Percentiles rank a stretch among this genome's conserved stretches.
Evolutionary conservation across 2,113 vertebrate genomes (phyloP).

Genomic region (Anhinga rufa): DNA sequence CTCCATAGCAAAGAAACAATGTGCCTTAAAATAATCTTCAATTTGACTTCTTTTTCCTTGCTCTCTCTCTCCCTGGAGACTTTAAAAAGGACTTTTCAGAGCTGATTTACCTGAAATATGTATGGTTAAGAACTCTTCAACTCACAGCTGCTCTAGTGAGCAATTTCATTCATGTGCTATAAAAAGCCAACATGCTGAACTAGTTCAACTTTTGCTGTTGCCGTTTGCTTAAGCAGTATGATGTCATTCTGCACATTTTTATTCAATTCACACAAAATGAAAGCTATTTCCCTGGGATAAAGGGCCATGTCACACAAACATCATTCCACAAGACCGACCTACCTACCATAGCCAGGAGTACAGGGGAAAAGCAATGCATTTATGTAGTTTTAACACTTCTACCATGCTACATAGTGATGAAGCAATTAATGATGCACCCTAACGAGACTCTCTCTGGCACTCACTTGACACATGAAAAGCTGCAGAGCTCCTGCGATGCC

Average conservation of each 20-base stretch:
- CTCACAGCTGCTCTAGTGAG: not conserved
- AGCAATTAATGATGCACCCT: not conserved
- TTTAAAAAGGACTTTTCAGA: not conserved
- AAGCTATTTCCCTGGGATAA: not conserved
- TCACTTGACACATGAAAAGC: not conserved
- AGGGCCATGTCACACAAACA: not conserved
- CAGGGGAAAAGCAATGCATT: rapidly evolving
- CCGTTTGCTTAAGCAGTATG: not conserved
- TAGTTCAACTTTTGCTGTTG: not conserved
- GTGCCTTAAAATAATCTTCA: slow-evolving; percentile 17
- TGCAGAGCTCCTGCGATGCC: not conserved
- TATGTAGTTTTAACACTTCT: not conserved
- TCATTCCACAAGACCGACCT: not conserved
- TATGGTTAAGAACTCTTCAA: not conserved
- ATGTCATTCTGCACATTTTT: not conserved
- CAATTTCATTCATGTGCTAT: slow-evolving; percentile 5
- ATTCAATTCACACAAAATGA: not conserved
- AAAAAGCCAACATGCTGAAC: not conserved
- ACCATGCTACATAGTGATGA: not conserved
- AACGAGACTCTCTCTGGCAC: not conserved
- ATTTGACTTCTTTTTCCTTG: not conserved
- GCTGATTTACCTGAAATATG: slow-evolving; percentile 11
- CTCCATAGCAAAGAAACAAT: not conserved
- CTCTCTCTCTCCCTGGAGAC: not conserved
- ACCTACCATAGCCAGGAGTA: not conserved